Evolutionary conservation across 2,888 invertebrate species (phyloP), one percentile per base, ranked within the genome.

Genomic region (Papilio protenor): DNA sequence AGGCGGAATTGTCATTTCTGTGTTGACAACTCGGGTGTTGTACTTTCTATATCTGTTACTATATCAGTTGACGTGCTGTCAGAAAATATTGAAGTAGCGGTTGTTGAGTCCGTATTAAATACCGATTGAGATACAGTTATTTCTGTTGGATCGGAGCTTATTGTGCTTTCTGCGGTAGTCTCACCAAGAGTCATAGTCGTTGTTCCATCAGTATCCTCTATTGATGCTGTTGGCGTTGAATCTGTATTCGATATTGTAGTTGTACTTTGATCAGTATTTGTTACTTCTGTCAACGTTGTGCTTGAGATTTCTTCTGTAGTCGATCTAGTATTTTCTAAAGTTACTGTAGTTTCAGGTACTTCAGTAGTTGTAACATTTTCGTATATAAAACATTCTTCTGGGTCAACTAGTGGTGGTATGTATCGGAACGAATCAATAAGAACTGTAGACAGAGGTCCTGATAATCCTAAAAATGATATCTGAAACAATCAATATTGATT

Each of bases 341-440:
- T 71, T 64, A 52, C 8, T 47, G 78, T 78, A 64, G 55, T 78
- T 57, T 66, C 47, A 12, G 14, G 33, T 55, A 33, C 64, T 75
- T 66, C 57, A 0, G 72, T 66, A 0, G 52, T 75, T 52, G 18
- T 40, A 14, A 74, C 12, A 45, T 71, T 49, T 57, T 77, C 59
- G 40, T 79, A 71, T 16, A 76, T 52, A 61, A 49, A n/a, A 78
- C 80, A 79, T 10, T 76, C 52, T 66, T 80, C 79, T 18, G 75
- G 76, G 16, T 71, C 49, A 10, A 69, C 23, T 27, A 11, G 21
- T 55, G 83, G 82, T 27, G 83, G 82, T 61, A 82, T 80, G 64
- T 82, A 83, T 45, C 81, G 79, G 33, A 84, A 83, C 8, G 84
- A 84, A 77, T 84, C 84, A 45, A 83, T 74, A 40, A 84, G 47